Evolutionary conservation across 2,888 invertebrate species (phyloP).

Genomic region (Arrhopalites spinosus): DNA sequence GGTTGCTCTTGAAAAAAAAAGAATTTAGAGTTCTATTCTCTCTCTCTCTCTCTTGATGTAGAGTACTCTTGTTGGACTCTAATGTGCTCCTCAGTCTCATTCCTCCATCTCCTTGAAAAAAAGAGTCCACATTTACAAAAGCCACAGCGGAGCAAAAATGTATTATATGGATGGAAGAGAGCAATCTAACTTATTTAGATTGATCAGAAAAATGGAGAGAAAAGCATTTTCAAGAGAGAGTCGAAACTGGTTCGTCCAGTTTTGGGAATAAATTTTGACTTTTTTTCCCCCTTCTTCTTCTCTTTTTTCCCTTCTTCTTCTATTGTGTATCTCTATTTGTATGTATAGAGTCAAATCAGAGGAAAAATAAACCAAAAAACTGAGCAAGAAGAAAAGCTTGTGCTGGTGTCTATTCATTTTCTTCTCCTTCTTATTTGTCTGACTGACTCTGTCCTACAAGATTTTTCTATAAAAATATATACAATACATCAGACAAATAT

Average conservation of each 20-base stretch:
- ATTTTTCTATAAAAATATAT: conserved; percentile 13
- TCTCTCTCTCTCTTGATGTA: conserved; percentile 11
- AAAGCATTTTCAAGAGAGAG: conserved; percentile 44
- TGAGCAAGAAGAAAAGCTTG: background rate
- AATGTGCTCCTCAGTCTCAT: conserved; percentile 17
- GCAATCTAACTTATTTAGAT: conserved; percentile 48
- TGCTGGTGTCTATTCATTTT: background rate
- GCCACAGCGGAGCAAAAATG: background rate
- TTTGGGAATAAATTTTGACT: conserved; percentile 56
- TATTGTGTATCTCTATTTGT: conserved; percentile 3
- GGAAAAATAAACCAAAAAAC: conserved; percentile 24
- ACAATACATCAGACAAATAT: conserved; percentile 10
- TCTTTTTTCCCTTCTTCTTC: conserved; percentile 26
- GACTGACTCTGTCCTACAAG: background rate
- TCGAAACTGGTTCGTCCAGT: conserved; percentile 56
- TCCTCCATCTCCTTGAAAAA: background rate
- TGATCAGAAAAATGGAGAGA: conserved; percentile 54
- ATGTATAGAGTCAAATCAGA: conserved; percentile 21
- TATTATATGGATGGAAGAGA: conserved; percentile 27
- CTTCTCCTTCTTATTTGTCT: background rate
- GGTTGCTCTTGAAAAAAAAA: too few relatives aligned
- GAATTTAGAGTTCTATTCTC: conserved; percentile 1
- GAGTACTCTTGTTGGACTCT: conserved; percentile 12
- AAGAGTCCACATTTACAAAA: too few relatives aligned
- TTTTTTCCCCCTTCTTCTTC: conserved; percentile 37